These are phyloP conservation scores for Myzus persicae DNA, from an alignment of 1,140 invertebrate genomes.

Conservation along the genomic window DNA sequence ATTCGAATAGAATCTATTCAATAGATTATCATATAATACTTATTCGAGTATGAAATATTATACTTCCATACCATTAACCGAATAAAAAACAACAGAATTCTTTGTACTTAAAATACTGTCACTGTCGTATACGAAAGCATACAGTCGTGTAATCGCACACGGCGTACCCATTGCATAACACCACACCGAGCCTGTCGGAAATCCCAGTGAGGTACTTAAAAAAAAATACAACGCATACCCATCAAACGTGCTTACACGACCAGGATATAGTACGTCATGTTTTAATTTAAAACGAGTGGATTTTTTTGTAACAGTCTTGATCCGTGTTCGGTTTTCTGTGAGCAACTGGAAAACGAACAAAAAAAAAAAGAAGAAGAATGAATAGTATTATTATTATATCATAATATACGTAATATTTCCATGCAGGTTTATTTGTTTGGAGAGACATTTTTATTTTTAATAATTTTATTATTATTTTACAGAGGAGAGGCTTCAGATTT, in stretches of 20 bases:
- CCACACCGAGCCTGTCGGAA: not conserved
- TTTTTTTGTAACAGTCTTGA: not conserved
- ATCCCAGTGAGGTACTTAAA: not conserved
- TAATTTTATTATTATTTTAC: not conserved
- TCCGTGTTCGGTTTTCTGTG: not conserved
- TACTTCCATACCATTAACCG: not conserved
- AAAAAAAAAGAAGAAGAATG: not conserved
- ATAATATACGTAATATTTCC: not conserved
- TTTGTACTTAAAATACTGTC: not conserved
- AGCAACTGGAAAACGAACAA: not conserved
- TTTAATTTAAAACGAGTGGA: not conserved
- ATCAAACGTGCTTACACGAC: not conserved
- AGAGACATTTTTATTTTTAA: not conserved
- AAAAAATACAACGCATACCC: not conserved
- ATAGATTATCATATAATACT: not conserved
- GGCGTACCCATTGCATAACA: not conserved
- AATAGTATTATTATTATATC: too few species aligned
- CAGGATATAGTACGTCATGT: not conserved
- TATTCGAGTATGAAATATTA: not conserved
- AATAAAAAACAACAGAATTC: not conserved
- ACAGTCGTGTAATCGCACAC: not conserved
- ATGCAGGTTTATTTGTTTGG: not conserved
- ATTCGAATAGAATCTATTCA: not conserved
- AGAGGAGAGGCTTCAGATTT: not conserved
- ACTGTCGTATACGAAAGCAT: not conserved